A percentile compares a stretch with the other conserved stretches of the same genome.
These are phyloP conservation scores for Chaitophorus viminalis DNA, from an alignment of 2,888 invertebrate species.

Conservation along the genomic window DNA sequence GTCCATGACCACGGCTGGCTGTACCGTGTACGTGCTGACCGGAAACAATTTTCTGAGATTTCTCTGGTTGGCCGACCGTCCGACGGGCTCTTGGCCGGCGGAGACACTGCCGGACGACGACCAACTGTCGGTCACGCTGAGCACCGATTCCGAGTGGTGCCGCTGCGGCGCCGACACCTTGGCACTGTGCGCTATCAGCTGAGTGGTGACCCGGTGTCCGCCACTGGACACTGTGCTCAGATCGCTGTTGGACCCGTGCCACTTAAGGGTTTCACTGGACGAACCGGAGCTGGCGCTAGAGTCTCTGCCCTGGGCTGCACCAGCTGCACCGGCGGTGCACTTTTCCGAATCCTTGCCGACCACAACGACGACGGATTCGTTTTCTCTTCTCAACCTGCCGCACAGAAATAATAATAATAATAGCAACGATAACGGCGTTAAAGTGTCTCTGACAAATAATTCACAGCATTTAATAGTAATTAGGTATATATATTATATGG, in stretches of 20 bases:
- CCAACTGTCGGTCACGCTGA: slow-evolving; percentile 68
- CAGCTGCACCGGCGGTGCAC: not conserved
- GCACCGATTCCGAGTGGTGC: slow-evolving; percentile 80
- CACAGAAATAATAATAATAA: too few species aligned
- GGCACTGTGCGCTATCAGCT: slow-evolving; percentile 80
- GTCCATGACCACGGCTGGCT: slow-evolving; percentile 66
- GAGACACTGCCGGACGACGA: slow-evolving; percentile 66
- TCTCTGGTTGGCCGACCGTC: slow-evolving; percentile 67
- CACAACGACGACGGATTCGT: slow-evolving; percentile 70
- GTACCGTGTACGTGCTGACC: slow-evolving; percentile 76
- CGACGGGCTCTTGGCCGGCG: slow-evolving; percentile 41
- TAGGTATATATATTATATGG: too few species aligned
- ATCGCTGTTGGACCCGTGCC: slow-evolving; percentile 69
- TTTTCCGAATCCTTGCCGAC: slow-evolving; percentile 27
- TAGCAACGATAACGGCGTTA: too few species aligned
- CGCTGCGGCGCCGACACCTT: slow-evolving; percentile 81
- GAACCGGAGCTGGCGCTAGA: slow-evolving; percentile 66
- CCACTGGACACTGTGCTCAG: slow-evolving; percentile 63
- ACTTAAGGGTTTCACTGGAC: slow-evolving; percentile 82
- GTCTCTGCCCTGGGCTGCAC: slow-evolving; percentile 63
- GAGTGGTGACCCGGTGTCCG: slow-evolving; percentile 66
- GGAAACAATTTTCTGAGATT: slow-evolving; percentile 76
- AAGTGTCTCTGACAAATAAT: too few species aligned
- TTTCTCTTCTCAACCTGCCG: slow-evolving; percentile 72
- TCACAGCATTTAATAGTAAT: too few species aligned